These are phyloP conservation scores for Vultur gryphus DNA, from an alignment of 2,797 vertebrate genomes.

Conservation along the genomic window DNA sequence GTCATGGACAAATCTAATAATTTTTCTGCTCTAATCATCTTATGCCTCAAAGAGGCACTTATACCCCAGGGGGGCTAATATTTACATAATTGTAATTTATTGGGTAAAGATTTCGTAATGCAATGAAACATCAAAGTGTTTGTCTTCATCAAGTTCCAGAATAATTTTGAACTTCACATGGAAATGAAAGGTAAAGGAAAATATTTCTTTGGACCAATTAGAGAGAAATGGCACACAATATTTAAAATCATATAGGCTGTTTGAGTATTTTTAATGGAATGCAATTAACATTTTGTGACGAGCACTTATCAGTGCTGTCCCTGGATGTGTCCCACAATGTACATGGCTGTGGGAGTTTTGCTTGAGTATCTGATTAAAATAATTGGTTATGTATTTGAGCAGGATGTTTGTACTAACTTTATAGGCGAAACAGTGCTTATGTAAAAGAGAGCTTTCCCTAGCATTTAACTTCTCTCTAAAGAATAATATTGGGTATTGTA, in stretches of 20 bases:
- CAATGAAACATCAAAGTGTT: slow-evolving; percentile 63
- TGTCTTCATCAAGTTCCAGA: slow-evolving; percentile 40
- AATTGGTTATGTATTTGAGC: not conserved
- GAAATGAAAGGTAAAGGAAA: slow-evolving; percentile 7
- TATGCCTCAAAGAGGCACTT: slow-evolving; percentile 38
- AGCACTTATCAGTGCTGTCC: not conserved
- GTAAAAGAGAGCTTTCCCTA: not conserved
- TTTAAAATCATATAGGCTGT: not conserved
- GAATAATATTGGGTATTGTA: not conserved
- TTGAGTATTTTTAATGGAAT: not conserved
- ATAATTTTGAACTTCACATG: not conserved
- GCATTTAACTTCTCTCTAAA: not conserved
- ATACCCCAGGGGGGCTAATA: slow-evolving; percentile 25
- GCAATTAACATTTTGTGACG: not conserved
- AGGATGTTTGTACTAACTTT: not conserved
- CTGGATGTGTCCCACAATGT: not conserved
- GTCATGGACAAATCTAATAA: slow-evolving; percentile 61
- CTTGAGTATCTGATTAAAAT: slow-evolving; percentile 25
- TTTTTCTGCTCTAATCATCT: slow-evolving; percentile 65
- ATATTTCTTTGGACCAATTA: slow-evolving; percentile 13
- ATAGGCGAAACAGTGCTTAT: not conserved
- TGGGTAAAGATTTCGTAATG: slow-evolving; percentile 25
- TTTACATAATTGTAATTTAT: slow-evolving; percentile 72
- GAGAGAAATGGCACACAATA: not conserved
- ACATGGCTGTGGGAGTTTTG: not conserved